Base-by-base conservation (phyloP, 2,113 vertebrate genomes). In the Thalassoma bifasciatum region DNA sequence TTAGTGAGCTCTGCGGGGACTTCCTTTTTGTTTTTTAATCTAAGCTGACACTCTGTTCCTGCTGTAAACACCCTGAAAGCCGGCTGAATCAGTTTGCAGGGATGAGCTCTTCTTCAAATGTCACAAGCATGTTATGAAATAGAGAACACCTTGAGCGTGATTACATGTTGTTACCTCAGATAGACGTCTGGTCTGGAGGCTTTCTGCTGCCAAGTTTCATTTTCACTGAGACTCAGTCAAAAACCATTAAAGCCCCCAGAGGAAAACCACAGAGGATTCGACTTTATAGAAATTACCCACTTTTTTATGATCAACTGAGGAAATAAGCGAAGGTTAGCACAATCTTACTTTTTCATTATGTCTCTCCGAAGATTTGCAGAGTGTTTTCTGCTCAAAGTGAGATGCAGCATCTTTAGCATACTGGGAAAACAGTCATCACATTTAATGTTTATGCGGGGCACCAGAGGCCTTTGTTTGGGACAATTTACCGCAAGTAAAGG, bases 301-400 rank as follows among this genome's bases (percentile, higher is more conserved):
- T 70, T 77, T 46, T 85, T 80, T 81, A 85, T 77, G 77, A 81
- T 83, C 85, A 67, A 36, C 80, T 16, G 77, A 86, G 77, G 81
- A 84, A 90, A 86, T 81, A 85, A 81, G 65, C 12, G 5, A 17
- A 51, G 84, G 66, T 21, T 9, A 40, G 57, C 23, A 5, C 49
- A 72, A 52, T 85, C 75, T 66, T 52, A 12, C 10, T 59, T 86
- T 79, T 81, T 69, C 59, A 66, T 63, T 82, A 80, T 37, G 60
- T 7, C 44, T 72, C 81, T 87, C 75, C 23, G 36, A 87, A 80
- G 77, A 82, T 53, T 80, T 71, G 68, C 67, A 72, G 75, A 87
- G 73, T 63, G 75, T 75, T 80, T 46, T 82, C 26, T 69, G 37
- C 71, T 71, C 68, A 68, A 53, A 46, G 19, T 42, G 51, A 86